Evolutionary conservation across 2,888 invertebrate species (phyloP).

Genomic region (Diachrysia chrysitis): DNA sequence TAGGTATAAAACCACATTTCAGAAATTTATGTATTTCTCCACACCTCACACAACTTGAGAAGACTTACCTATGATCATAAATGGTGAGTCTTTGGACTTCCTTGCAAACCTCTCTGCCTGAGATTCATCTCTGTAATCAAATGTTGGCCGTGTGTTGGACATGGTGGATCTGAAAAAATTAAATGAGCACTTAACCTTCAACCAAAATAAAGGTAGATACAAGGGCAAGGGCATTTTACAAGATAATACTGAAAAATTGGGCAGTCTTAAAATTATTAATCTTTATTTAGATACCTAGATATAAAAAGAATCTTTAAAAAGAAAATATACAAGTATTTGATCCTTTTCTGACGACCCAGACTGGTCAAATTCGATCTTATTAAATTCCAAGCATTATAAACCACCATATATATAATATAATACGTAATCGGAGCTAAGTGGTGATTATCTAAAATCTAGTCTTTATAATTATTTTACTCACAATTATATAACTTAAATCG

Average conservation of each 20-base stretch:
- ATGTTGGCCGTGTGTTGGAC: conserved; percentile 77
- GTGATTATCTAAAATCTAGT: conserved; percentile 19
- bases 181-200: conserved; percentile 10
- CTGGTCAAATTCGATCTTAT: background rate
- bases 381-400: background rate
- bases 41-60: background rate
- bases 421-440: conserved; percentile 12
- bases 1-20: background rate
- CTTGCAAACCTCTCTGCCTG: conserved; percentile 89
- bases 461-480: conserved; percentile 38
- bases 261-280: background rate
- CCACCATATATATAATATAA: background rate
- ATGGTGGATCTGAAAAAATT: conserved; percentile 63
- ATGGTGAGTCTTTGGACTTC: conserved; percentile 92
- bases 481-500: conserved; percentile 74
- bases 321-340: background rate
- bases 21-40: background rate
- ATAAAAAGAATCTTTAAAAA: no score
- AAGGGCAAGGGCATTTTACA: background rate
- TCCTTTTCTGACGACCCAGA: background rate
- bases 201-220: conserved; percentile 7
- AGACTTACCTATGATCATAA: conserved; percentile 91
- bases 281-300: background rate
- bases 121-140: conserved; percentile 88
- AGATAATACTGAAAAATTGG: background rate